A percentile compares a stretch with the other conserved stretches of the same genome.
Evolutionary conservation across 2,888 invertebrate species (phyloP).

Genomic region (Papilio gigon): DNA sequence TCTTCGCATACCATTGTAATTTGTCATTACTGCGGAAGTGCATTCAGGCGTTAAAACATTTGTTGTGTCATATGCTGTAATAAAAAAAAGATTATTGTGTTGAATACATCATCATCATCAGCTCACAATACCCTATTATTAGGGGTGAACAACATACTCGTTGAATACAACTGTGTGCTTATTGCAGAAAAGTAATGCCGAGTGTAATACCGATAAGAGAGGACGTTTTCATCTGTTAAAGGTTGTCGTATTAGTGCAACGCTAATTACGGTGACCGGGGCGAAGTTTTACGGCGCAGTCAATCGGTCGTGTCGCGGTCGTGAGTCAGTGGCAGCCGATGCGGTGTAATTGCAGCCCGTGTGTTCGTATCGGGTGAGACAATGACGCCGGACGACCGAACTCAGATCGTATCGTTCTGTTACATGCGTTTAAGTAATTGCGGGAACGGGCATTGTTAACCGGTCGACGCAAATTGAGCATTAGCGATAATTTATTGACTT

Average conservation of each 20-base stretch:
- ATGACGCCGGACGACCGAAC: slow-evolving; percentile 66
- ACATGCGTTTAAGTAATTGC: slow-evolving; percentile 82
- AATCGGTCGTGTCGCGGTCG: slow-evolving; percentile 68
- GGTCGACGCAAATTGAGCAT: slow-evolving; percentile 81
- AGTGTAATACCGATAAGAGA: not conserved
- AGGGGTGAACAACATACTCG: too few relatives aligned
- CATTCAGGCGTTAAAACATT: too few relatives aligned
- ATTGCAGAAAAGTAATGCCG: not conserved
- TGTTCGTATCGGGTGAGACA: slow-evolving; percentile 71
- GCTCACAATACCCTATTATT: too few relatives aligned
- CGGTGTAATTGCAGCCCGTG: slow-evolving; percentile 76
- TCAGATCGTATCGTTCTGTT: slow-evolving; percentile 79
- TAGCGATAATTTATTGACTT: slow-evolving; percentile 81
- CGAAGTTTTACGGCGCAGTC: slow-evolving; percentile 74
- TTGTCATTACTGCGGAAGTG: too few relatives aligned
- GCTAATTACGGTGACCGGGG: slow-evolving; percentile 74
- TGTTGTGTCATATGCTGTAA: too few relatives aligned
- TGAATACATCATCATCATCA: too few relatives aligned
- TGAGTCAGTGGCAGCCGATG: slow-evolving; percentile 79
- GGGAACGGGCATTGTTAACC: slow-evolving; percentile 81
- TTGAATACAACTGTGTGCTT: not conserved
- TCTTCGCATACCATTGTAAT: too few relatives aligned
- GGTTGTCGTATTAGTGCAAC: slow-evolving; percentile 63
- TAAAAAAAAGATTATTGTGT: too few relatives aligned
- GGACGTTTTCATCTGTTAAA: not conserved